These are phyloP conservation scores for Agrochola lota DNA, from an alignment of 2,888 invertebrate species.

Conservation along the genomic window DNA sequence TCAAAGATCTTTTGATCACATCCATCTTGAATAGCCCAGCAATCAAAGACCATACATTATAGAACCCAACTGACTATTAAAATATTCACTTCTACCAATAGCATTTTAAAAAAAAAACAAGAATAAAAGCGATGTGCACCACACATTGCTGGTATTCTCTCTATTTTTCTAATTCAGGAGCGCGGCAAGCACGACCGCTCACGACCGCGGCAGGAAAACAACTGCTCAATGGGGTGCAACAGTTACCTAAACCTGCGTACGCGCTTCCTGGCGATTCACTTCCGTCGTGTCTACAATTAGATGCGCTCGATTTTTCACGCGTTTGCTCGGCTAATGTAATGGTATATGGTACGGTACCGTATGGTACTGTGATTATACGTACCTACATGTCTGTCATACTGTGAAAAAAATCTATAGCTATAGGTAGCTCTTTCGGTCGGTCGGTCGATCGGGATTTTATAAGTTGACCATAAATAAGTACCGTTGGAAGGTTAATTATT, in stretches of 20 bases:
- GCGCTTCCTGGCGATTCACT: constrained; percentile 78
- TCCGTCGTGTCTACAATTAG: constrained; percentile 78
- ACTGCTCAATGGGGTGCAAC: constrained; percentile 77
- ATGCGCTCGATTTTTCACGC: constrained; percentile 76
- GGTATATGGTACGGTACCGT: constrained; percentile 18
- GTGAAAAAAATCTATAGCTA: neutral
- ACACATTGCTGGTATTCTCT: constrained; percentile 53
- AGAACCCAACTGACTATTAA: neutral
- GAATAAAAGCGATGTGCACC: constrained; percentile 47
- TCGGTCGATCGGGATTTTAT: neutral
- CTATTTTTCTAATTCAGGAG: constrained; percentile 56
- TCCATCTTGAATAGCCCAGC: constrained; percentile 69
- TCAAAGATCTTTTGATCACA: constrained; percentile 70
- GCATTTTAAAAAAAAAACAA: neutral
- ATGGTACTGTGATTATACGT: constrained; percentile 16
- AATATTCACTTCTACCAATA: neutral
- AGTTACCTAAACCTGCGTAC: constrained; percentile 78
- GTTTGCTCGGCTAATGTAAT: constrained; percentile 40
- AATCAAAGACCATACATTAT: neutral
- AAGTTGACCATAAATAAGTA: neutral
- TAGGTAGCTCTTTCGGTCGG: neutral
- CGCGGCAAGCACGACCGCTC: constrained; percentile 68
- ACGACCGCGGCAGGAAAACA: constrained; percentile 71
- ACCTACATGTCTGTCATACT: constrained; percentile 1
- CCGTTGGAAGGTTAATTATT: neutral